Evolutionary conservation across 2,888 invertebrate species (phyloP), one percentile per base, ranked within the genome.

Genomic region (Heterodera filipjevi): DNA sequence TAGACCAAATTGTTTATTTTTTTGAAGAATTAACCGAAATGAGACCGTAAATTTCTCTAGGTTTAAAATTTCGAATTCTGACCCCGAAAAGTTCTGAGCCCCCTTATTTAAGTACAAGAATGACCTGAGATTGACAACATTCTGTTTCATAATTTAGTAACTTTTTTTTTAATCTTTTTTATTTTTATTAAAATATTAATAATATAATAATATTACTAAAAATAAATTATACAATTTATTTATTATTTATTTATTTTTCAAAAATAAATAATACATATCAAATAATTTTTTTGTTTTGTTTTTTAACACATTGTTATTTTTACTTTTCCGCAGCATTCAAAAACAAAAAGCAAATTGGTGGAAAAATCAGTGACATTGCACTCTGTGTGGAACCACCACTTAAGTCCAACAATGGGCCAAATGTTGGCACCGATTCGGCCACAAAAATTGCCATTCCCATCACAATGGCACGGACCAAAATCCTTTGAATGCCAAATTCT

Each of bases 341-440:
- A 79, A 80, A 87, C 22, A 86, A 71, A 79, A 84, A 88, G 83
- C 88, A 87, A 46, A 87, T 77, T 66, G 85, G 86, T 12, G 87
- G 87, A 49, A 87, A 83, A 73, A 87, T 81, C 64, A 87, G 81
- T 8, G 86, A 85, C n/a, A 87, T 86, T 35, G 87, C 80, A 0
- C 87, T 86, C 27, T 86, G 79, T 12, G 80, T 79, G 14, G 82
- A 77, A 22, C 84, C 83, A 22, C 83, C 83, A 46, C 83, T 77
- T 44, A 85, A 77, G 59, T 84, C 84, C 44, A 84, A 76, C 32
- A 84, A 66, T 14, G 84, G 84, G 2, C 85, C 85, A 74, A 84
- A 84, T 16, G 78, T 82, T n/a, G 85, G 84, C 16, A 85, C 72
- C 3, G 80, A 76, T 71, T 85, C 85, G 39, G 81, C 83, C 30